Evolutionary conservation across 1,140 invertebrate species (phyloP), one percentile per base, ranked within the genome.

Genomic region (Drosophila ohnishii): DNA sequence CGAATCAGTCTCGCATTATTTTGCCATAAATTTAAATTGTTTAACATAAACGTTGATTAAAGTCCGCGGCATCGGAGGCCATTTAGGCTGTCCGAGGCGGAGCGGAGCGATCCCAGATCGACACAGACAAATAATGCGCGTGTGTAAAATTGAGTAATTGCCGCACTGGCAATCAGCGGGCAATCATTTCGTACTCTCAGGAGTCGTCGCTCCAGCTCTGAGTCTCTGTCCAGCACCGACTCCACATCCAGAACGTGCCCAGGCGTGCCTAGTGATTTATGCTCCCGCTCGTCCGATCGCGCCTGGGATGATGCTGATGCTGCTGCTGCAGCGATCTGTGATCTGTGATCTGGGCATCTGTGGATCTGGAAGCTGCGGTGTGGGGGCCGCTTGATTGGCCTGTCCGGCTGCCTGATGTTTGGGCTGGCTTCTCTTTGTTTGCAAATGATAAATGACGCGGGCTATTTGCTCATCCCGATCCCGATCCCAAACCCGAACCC

Each of bases 21-120:
- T 90, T 90, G 86, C 86, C 86, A 90, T 90, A 90, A 90, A 90
- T 90, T 90, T 90, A 90, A 90, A 90, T 90, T 90, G 86, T 90
- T 90, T 90, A 86, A 83, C 86, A 90, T 90, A 90, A 90, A 90
- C 80, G 82, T 90, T 87, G 82, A 86, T 90, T 88, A 88, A 88
- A 88, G 84, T 88, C 77, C 81, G 80, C 76, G 60, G 69, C 78
- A 63, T 47, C 55, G 35, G 66, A 51, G 71, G 45, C 66, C 73
- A 75, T 88, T 84, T 80, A 88, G 80, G 67, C 79, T 83, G 81
- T 86, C 80, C 66, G 63, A 66, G 63, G 57, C 45, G 73, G 70
- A 28, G 22, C 45, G 45, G 45, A 69, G 59, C 58, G 19, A 57
- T 37, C 72, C 53, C 28, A 64, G 82, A 87, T 88, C 83, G 83